Conservation (phyloP, 2,888 invertebrate genomes). For the Campoplex nolae region DNA sequence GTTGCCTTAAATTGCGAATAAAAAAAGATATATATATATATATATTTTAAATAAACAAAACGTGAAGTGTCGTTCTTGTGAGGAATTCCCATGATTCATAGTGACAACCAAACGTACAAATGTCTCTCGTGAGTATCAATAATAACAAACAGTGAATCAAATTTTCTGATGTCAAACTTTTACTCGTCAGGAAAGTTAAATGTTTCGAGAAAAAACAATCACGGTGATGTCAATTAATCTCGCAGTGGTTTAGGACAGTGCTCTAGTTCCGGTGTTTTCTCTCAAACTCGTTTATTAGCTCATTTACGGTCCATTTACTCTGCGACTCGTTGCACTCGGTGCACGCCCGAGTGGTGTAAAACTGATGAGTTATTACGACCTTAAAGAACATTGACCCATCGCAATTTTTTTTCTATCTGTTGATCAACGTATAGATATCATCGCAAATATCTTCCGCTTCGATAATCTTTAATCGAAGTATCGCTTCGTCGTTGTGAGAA, state of each 20-base stretch:
- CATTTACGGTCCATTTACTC: constrained; percentile 73
- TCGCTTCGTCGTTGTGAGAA: background rate
- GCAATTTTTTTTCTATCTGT: constrained; percentile 1
- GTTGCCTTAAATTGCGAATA: background rate
- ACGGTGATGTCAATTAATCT: constrained; percentile 36
- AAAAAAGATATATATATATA: background rate
- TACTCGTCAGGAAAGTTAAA: background rate
- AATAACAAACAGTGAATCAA: background rate
- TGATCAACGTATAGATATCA: constrained; percentile 11
- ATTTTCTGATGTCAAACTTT: background rate
- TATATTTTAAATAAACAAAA: background rate
- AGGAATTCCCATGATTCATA: background rate
- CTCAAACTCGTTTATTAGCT: constrained; percentile 52
- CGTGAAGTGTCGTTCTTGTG: constrained; percentile 18
- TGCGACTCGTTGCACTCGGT: constrained; percentile 72
- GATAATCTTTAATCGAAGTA: constrained; percentile 9
- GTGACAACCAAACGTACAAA: background rate
- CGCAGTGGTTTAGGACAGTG: constrained; percentile 10
- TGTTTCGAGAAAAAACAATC: background rate
- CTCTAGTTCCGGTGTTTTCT: constrained; percentile 58
- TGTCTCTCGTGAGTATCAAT: too few relatives aligned
- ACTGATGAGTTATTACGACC: constrained; percentile 73
- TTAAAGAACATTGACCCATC: constrained; percentile 73
- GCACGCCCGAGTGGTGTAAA: constrained; percentile 74
- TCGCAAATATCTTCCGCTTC: background rate